Percentiles rank a stretch among this genome's conserved stretches.
Evolutionary conservation across 2,113 vertebrate genomes (phyloP).

Genomic region (Anolis sagrei): DNA sequence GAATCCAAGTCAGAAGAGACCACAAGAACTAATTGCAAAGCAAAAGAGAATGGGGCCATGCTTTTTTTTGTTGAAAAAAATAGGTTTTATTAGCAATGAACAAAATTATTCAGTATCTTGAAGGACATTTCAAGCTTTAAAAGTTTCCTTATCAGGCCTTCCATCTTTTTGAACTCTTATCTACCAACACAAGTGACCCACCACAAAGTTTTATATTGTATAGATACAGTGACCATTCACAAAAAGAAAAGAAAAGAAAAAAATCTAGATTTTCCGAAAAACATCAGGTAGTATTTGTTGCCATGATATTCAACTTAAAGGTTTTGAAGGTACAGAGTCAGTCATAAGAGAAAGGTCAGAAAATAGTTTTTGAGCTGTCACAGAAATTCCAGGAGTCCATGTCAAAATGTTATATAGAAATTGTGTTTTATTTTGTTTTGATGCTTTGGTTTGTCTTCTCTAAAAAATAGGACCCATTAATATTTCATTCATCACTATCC

Average conservation of each 20-base stretch:
- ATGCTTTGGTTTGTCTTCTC: background rate
- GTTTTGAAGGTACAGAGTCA: background rate
- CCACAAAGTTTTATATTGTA: background rate
- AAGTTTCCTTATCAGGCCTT: background rate
- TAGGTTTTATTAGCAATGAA: constrained; percentile 13
- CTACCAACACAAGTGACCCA: background rate
- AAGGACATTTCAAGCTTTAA: background rate
- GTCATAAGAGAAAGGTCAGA: background rate
- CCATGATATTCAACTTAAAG: background rate
- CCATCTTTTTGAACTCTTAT: background rate
- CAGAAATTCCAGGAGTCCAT: background rate
- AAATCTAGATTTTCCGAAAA: background rate
- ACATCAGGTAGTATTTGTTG: background rate
- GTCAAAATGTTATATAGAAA: background rate
- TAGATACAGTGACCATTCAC: background rate
- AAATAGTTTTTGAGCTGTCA: background rate
- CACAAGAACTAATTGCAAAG: background rate
- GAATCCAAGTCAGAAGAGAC: too few species aligned
- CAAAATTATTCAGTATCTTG: background rate
- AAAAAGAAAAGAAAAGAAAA: background rate
- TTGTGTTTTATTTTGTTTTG: background rate
- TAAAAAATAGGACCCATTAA: constrained; percentile 14
- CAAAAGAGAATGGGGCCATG: background rate
- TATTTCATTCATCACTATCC: background rate
- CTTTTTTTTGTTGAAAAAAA: constrained; percentile 10